Evolutionary conservation across 2,797 vertebrate species (phyloP).

Genomic region (Etheostoma perlongum): DNA sequence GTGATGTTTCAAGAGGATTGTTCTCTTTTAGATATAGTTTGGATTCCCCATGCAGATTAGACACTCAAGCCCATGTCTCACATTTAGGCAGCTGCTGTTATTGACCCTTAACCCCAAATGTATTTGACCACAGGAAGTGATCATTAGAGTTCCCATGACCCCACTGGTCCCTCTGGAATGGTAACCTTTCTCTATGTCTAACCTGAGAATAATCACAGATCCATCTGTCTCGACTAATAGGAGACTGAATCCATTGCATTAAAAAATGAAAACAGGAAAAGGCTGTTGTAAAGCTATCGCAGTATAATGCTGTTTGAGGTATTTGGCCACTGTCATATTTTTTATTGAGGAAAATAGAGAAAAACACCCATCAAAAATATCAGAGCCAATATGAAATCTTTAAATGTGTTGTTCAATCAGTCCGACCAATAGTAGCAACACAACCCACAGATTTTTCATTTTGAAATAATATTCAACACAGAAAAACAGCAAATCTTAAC

Average conservation of each 20-base stretch:
- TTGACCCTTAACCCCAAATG: slow-evolving; percentile 52
- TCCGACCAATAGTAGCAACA: not conserved
- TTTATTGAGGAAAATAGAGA: not conserved
- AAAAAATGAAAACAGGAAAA: slow-evolving; percentile 1
- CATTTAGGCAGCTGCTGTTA: slow-evolving; percentile 43
- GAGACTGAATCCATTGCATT: slow-evolving; percentile 7
- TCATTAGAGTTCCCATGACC: slow-evolving; percentile 57
- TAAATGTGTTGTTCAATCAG: not conserved
- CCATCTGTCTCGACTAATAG: slow-evolving; percentile 29
- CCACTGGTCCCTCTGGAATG: slow-evolving; percentile 35
- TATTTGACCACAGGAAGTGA: slow-evolving; percentile 63
- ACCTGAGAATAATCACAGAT: slow-evolving; percentile 30
- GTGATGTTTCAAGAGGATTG: not conserved
- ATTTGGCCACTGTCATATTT: not conserved
- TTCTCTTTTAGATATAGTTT: slow-evolving; percentile 25
- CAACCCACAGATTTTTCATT: not conserved
- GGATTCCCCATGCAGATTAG: slow-evolving; percentile 7
- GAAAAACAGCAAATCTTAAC: not conserved
- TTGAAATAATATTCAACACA: not conserved
- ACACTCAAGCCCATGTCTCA: slow-evolving; percentile 9
- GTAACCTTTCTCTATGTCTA: slow-evolving; percentile 25
- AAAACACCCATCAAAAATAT: not conserved
- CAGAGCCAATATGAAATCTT: not conserved
- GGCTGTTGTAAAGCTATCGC: not conserved
- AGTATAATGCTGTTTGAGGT: not conserved